Evolutionary conservation across 2,113 vertebrate genomes (phyloP).

Genomic region (Mormyrus iriodes): DNA sequence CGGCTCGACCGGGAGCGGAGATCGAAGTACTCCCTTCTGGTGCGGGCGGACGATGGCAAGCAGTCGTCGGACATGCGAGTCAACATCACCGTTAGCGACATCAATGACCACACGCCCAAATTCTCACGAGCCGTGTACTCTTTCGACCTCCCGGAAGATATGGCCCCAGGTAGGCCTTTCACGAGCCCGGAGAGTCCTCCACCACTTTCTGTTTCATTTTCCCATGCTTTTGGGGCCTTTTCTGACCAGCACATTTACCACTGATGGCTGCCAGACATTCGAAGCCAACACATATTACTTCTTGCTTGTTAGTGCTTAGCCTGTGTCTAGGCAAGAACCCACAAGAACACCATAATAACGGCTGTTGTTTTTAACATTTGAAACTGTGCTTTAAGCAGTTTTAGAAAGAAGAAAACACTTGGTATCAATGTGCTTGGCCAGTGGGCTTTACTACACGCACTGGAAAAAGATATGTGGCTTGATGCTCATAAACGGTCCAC

Average conservation of each 20-base stretch:
- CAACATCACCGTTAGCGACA: conserved; percentile 87
- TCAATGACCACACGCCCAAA: conserved; percentile 88
- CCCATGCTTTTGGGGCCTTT: neutral
- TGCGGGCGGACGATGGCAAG: conserved; percentile 85
- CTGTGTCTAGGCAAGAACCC: neutral
- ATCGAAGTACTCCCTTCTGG: conserved; percentile 86
- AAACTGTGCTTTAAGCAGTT: neutral
- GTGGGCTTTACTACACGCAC: neutral
- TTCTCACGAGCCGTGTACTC: conserved; percentile 86
- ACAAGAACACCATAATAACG: conserved; percentile 17
- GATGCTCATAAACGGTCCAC: neutral
- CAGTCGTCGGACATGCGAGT: conserved; percentile 90
- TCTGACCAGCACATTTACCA: neutral
- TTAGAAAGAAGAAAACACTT: neutral
- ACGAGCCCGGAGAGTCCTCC: neutral
- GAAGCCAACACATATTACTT: neutral
- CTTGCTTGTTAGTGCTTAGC: conserved; percentile 12
- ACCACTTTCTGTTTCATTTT: neutral
- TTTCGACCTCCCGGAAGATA: conserved; percentile 87
- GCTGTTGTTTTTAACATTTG: conserved; percentile 12
- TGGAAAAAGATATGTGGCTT: neutral
- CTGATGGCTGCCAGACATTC: neutral
- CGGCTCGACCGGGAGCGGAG: conserved; percentile 85
- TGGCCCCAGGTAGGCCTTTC: conserved; percentile 68
- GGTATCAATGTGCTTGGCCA: neutral